A percentile compares a stretch with the other conserved stretches of the same genome.
These are phyloP conservation scores for Okapia johnstoni DNA, from an alignment of 2,113 vertebrate genomes.

Conservation along the genomic window DNA sequence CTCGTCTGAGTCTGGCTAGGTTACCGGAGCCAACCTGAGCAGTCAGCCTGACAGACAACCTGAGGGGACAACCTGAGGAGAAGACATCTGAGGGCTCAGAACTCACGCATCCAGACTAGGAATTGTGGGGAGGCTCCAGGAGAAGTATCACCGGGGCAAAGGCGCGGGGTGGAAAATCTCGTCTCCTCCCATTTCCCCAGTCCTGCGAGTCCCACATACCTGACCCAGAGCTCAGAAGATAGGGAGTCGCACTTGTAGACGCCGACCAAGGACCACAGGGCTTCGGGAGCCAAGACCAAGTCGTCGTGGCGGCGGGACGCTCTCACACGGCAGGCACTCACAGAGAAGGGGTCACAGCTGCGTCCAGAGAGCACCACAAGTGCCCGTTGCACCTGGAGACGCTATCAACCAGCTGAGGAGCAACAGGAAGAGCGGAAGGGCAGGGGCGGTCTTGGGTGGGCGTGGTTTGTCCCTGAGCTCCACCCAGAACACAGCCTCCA, in stretches of 20 bases:
- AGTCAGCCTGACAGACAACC: background rate
- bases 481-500: background rate
- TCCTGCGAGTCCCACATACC: conserved; percentile 54
- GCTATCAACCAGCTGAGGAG: conserved; percentile 80
- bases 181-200: no score
- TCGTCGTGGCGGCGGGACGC: conserved; percentile 87
- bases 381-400: conserved; percentile 81
- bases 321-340: conserved; percentile 83
- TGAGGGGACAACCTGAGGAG: background rate
- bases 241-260: conserved; percentile 72
- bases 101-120: background rate
- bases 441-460: background rate
- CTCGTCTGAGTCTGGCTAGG: background rate
- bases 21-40: background rate
- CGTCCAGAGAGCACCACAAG: conserved; percentile 80
- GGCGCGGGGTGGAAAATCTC: background rate
- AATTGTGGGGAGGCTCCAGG: background rate
- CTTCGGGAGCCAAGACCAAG: conserved; percentile 82
- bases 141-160: background rate
- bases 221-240: conserved; percentile 85
- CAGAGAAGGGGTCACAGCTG: conserved; percentile 76
- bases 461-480: background rate
- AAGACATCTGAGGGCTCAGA: background rate
- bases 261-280: conserved; percentile 81
- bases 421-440: background rate